Percentiles rank a stretch among this genome's conserved stretches.
Conservation (phyloP, 2,797 vertebrate species). For the Bradypodion ventrale region DNA sequence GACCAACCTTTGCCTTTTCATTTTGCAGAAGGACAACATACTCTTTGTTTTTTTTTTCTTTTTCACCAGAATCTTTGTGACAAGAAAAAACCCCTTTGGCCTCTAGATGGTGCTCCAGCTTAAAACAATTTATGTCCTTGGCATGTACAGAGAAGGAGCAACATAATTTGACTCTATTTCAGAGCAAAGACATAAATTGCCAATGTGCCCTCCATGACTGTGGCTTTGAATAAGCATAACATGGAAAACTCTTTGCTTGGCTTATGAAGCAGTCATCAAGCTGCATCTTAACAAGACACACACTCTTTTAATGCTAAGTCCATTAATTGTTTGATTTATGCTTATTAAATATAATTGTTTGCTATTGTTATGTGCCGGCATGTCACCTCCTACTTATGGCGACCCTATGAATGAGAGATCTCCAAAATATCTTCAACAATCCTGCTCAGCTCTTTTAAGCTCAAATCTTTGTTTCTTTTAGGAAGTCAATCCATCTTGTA, state of each 20-base stretch:
- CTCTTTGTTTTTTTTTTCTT: neutral
- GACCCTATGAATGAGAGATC: too few species aligned
- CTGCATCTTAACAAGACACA: neutral
- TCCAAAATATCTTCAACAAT: too few species aligned
- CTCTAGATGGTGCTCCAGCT: constrained; percentile 6
- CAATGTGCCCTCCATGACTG: neutral
- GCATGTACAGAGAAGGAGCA: neutral
- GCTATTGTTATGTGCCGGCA: too few species aligned
- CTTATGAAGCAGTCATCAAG: neutral
- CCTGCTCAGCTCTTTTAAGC: too few species aligned
- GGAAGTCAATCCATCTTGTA: too few species aligned
- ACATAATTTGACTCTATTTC: neutral
- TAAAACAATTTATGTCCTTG: neutral
- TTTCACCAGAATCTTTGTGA: neutral
- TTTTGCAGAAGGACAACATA: too few species aligned
- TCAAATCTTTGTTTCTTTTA: too few species aligned
- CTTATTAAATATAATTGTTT: neutral
- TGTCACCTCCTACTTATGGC: too few species aligned
- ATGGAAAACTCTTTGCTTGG: neutral
- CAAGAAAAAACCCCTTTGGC: neutral
- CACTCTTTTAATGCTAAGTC: neutral
- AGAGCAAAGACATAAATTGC: neutral
- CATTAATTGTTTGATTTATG: neutral
- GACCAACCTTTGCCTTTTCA: too few species aligned
- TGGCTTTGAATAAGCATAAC: neutral